phyloP scores from a whole-genome alignment of 1,140 invertebrate genomes.

The Brachionus koreanus region DNA sequence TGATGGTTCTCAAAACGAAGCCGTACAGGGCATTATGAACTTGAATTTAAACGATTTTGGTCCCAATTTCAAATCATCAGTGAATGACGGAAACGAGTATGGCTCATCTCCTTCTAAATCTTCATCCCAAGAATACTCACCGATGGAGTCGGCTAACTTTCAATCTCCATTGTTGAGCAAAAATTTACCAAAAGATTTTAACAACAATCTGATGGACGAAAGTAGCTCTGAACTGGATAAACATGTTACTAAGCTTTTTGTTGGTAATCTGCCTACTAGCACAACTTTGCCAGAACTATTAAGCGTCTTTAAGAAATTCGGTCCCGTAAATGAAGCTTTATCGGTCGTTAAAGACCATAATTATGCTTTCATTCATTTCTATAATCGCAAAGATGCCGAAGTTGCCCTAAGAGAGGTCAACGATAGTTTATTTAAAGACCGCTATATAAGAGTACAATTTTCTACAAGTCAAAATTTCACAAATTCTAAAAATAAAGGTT shows the following conservation, averaged over 20 bases:
- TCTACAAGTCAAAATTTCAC: conserved; percentile 38
- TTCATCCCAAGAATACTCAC: conserved; percentile 27
- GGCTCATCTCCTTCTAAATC: conserved; percentile 31
- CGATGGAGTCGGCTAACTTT: background rate
- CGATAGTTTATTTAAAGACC: conserved; percentile 40
- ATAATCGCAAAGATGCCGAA: conserved; percentile 41
- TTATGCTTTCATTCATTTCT: conserved; percentile 43
- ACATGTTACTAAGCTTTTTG: conserved; percentile 41
- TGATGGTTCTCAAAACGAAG: background rate
- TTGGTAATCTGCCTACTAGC: conserved; percentile 36
- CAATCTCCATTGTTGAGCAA: background rate
- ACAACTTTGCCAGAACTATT: conserved; percentile 37
- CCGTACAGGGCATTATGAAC: background rate
- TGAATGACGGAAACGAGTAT: background rate
- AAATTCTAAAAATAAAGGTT: conserved; percentile 35
- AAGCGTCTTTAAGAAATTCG: conserved; percentile 30
- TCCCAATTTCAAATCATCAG: background rate
- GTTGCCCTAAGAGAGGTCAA: conserved; percentile 25
- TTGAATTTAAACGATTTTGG: conserved; percentile 8
- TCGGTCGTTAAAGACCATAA: conserved; percentile 42
- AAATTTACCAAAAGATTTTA: background rate
- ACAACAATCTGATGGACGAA: conserved; percentile 7
- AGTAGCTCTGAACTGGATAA: background rate
- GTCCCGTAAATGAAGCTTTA: conserved; percentile 32
- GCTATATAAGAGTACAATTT: conserved; percentile 44